Percentiles rank a stretch among this genome's conserved stretches.
phyloP scores from a whole-genome alignment of 2,113 vertebrate genomes.

The Vidua macroura region DNA sequence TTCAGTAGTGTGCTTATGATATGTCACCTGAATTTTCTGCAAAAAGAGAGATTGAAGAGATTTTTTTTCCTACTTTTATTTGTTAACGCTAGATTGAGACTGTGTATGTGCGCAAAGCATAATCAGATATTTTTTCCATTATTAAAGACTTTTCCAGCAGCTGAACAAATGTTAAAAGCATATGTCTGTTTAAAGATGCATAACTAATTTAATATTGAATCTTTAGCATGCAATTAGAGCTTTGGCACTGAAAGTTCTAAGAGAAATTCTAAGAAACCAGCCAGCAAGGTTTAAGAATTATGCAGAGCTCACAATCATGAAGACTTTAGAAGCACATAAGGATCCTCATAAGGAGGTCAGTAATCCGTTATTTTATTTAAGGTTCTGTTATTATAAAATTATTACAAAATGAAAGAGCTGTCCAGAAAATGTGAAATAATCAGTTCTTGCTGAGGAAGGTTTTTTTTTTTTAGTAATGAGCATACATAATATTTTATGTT shows the following conservation, averaged over 20 bases:
- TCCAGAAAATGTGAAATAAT: neutral
- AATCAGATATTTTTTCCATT: neutral
- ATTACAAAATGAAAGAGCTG: neutral
- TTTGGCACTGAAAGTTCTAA: slow-evolving; percentile 89
- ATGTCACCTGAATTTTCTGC: neutral
- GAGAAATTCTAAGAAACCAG: slow-evolving; percentile 91
- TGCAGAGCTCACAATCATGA: slow-evolving; percentile 96
- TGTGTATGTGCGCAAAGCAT: neutral
- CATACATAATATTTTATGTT: neutral
- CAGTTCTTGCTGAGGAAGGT: neutral
- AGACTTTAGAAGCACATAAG: slow-evolving; percentile 93
- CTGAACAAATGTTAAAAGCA: neutral
- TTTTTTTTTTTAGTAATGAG: neutral
- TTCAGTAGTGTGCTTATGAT: neutral
- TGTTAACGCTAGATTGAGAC: neutral
- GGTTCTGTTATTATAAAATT: neutral
- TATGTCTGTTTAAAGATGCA: neutral
- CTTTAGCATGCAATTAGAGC: slow-evolving; percentile 90
- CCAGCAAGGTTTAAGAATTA: slow-evolving; percentile 97
- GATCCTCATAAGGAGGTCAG: slow-evolving; percentile 93
- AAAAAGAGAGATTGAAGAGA: neutral
- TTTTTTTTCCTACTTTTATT: neutral
- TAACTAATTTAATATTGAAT: slow-evolving; percentile 40
- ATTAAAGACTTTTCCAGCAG: neutral
- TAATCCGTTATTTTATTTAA: neutral